phyloP scores from a whole-genome alignment of 2,888 invertebrate genomes.

The Microplitis manilae region DNA sequence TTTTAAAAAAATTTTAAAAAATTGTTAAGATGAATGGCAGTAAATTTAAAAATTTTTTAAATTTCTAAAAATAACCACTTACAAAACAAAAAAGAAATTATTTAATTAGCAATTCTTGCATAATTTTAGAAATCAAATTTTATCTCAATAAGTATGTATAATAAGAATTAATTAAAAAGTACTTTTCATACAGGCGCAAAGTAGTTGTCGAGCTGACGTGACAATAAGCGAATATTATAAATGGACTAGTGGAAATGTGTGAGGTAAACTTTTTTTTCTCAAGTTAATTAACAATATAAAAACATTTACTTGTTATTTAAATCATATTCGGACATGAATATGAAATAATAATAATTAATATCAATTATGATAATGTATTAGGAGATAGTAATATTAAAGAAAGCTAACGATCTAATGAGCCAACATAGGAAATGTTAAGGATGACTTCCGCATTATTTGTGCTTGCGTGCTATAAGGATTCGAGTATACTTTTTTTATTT shows the following conservation, averaged over 20 bases:
- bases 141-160: background rate
- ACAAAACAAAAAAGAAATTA: background rate
- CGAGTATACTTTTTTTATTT: background rate
- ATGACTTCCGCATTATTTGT: constrained; percentile 40
- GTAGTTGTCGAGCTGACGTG: background rate
- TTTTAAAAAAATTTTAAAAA: too few species aligned
- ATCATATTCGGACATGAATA: background rate
- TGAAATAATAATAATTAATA: background rate
- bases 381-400: constrained; percentile 1
- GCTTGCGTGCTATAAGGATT: constrained; percentile 27
- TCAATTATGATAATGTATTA: background rate
- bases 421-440: constrained; percentile 46
- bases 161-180: background rate
- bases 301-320: background rate
- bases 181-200: background rate
- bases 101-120: background rate
- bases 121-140: constrained; percentile 14
- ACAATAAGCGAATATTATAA: background rate
- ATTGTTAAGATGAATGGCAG: too few species aligned
- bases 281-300: background rate
- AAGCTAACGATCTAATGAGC: constrained; percentile 45
- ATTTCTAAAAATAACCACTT: background rate
- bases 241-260: constrained; percentile 8
- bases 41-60: background rate
- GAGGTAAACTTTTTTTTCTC: constrained; percentile 1